Evolutionary conservation across 2,888 invertebrate species (phyloP).

Genomic region (Caenorhabditis drosophilae): DNA sequence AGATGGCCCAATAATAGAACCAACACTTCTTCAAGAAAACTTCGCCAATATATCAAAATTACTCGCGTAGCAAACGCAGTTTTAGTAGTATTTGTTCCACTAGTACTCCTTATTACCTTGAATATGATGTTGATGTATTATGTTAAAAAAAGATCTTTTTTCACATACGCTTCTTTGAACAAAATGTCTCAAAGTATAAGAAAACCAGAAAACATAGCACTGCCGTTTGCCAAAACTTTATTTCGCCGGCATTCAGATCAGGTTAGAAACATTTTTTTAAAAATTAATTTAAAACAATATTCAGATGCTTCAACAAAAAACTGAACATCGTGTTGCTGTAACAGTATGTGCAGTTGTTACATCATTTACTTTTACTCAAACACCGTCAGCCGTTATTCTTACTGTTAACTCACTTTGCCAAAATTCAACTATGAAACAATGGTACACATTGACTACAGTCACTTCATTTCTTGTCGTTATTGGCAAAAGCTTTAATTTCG

Average conservation of each 20-base stretch:
- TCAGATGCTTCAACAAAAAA: slow-evolving; percentile 51
- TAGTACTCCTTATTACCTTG: slow-evolving; percentile 50
- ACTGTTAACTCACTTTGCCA: slow-evolving; percentile 51
- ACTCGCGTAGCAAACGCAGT: slow-evolving; percentile 56
- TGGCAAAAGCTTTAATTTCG: slow-evolving; percentile 62
- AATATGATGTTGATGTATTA: slow-evolving; percentile 49
- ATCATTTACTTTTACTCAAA: slow-evolving; percentile 63
- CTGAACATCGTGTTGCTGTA: slow-evolving; percentile 61
- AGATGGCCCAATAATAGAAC: slow-evolving; percentile 64
- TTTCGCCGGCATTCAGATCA: slow-evolving; percentile 51
- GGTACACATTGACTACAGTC: slow-evolving; percentile 43
- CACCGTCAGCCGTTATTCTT: slow-evolving; percentile 54
- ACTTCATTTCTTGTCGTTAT: slow-evolving; percentile 57
- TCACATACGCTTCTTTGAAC: slow-evolving; percentile 45
- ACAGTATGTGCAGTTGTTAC: slow-evolving; percentile 64
- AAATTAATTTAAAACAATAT: too few relatives aligned
- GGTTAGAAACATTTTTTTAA: too few relatives aligned
- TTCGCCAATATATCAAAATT: slow-evolving; percentile 51
- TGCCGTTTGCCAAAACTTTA: slow-evolving; percentile 43
- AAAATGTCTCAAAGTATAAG: slow-evolving; percentile 41
- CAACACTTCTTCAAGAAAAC: slow-evolving; percentile 47
- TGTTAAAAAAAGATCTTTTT: slow-evolving; percentile 50
- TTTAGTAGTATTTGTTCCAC: slow-evolving; percentile 57
- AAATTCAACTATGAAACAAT: slow-evolving; percentile 1
- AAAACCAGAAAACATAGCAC: slow-evolving; percentile 36